Evolutionary conservation across 2,113 vertebrate genomes (phyloP).

Genomic region (Pollimyrus isidori): DNA sequence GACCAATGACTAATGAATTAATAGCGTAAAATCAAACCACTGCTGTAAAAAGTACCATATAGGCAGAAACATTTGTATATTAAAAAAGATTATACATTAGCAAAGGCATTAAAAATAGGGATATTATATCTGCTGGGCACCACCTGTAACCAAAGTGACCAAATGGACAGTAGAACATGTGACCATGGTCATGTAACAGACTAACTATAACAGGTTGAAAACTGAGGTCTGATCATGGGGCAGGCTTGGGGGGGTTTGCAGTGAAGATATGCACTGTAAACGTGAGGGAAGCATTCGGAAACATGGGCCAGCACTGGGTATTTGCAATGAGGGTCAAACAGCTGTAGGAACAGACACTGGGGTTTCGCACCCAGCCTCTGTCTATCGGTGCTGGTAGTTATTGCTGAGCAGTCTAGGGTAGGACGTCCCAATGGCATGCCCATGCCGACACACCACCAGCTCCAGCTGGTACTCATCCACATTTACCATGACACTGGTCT

Average conservation of each 20-base stretch:
- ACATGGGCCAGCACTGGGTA: neutral
- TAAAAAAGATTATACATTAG: neutral
- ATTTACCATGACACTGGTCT: slow-evolving; percentile 55
- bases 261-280: neutral
- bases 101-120: neutral
- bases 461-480: slow-evolving; percentile 71
- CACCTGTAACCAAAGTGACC: neutral
- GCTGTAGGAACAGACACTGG: neutral
- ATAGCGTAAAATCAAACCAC: neutral
- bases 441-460: slow-evolving; percentile 64
- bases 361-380: too few species aligned
- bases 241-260: neutral
- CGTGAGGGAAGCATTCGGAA: neutral
- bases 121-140: neutral
- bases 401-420: slow-evolving; percentile 71
- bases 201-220: neutral
- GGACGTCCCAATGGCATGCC: slow-evolving; percentile 67
- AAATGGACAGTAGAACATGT: neutral
- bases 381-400: slow-evolving; percentile 49
- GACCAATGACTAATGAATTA: neutral
- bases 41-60: neutral
- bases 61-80: neutral
- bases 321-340: neutral
- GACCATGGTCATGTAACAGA: neutral
- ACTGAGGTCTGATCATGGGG: neutral